phyloP scores from a whole-genome alignment of 2,797 vertebrate species.

The Zenarchopterus dispar region DNA sequence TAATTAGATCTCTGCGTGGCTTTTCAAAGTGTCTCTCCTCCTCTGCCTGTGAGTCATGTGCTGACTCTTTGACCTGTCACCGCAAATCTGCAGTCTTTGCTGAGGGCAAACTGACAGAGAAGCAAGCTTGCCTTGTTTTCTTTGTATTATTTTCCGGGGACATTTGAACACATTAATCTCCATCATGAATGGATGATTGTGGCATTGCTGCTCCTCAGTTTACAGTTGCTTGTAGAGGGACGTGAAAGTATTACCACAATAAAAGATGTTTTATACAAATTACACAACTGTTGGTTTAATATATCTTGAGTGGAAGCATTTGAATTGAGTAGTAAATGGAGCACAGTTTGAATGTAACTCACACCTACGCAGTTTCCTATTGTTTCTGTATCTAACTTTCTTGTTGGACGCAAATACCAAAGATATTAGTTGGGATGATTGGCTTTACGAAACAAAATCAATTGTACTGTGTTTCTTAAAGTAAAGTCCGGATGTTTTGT shows the following conservation, averaged over 20 bases:
- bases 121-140: slow-evolving; percentile 58
- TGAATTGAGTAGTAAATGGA: slow-evolving; percentile 25
- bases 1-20: slow-evolving; percentile 73
- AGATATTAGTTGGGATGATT: slow-evolving; percentile 20
- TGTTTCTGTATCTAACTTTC: slow-evolving; percentile 29
- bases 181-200: slow-evolving; percentile 50
- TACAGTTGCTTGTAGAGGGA: slow-evolving; percentile 19
- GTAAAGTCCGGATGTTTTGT: slow-evolving; percentile 48
- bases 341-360: slow-evolving; percentile 32
- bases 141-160: slow-evolving; percentile 53
- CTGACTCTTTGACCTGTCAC: slow-evolving; percentile 78
- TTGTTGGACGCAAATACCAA: slow-evolving; percentile 11
- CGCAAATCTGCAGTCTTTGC: slow-evolving; percentile 60
- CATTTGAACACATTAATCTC: slow-evolving; percentile 67
- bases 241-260: slow-evolving; percentile 23
- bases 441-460: slow-evolving; percentile 24
- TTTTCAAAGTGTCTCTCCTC: slow-evolving; percentile 65
- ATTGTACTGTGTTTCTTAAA: slow-evolving; percentile 29
- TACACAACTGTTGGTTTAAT: neutral
- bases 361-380: slow-evolving; percentile 34
- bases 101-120: slow-evolving; percentile 58
- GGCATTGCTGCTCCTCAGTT: slow-evolving; percentile 48
- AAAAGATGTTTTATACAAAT: slow-evolving; percentile 12
- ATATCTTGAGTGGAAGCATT: slow-evolving; percentile 26
- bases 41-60: slow-evolving; percentile 69